Evolutionary conservation across 2,113 vertebrate genomes (phyloP), one percentile per base, ranked within the genome.

Genomic region (Gobio gobio): DNA sequence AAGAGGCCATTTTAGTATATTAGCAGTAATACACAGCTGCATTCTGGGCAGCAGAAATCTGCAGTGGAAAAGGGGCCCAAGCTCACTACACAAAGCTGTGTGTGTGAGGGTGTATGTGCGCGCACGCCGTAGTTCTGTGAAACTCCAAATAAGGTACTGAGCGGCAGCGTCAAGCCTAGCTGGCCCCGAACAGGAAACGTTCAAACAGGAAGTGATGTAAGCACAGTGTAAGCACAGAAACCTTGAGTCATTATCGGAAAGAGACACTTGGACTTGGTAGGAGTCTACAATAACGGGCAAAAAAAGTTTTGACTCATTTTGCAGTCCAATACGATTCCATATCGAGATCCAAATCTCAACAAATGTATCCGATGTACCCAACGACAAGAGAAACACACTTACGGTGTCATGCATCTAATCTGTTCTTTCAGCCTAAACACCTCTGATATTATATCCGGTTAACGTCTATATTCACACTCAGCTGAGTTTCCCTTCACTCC

Each of bases 131-230:
- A 49, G 74, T 93, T 91, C 93, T 93, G 86, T 93, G 95, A 93
- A 94, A 95, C 92, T 92, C 97, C 97, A 96, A 97, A 98, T 98
- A 99, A 97, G 98, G 97, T 89, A 84, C 91, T 75, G 86, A 73
- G 86, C 91, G 87, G 89, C 70, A 74, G 85, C 90, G 16, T 29
- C 82, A 92, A 90, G 88, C 56, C 33, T 61, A 58, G 59, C 77
- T 58, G 78, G 84, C 66, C 77, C 87, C 83, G 82, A 76, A 86
- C 91, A 97, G 96, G 95, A 98, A 98, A 95, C 92, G 88, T 93
- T 93, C 93, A 91, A 90, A 95, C 94, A 96, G 95, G 94, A 97
- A 95, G 93, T 97, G 95, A 98, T 94, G 92, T 94, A 89, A 90
- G 86, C 56, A 88, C 87, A 96, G 96, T 94, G 91, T 94, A 89